Evolutionary conservation across 2,797 vertebrate species (phyloP).

Genomic region (Cryptoblepharus egeriae): DNA sequence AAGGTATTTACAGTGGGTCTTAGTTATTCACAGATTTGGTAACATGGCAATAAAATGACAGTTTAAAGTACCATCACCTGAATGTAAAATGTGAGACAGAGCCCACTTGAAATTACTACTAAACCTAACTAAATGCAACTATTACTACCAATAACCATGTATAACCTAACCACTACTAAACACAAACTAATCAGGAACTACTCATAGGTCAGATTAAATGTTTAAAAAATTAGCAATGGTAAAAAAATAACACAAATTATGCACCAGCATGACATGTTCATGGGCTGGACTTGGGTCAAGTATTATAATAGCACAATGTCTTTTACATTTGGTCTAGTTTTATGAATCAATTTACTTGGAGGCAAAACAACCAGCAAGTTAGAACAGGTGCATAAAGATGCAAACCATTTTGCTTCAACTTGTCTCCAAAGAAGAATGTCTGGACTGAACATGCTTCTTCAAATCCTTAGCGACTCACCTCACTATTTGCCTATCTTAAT

Average conservation of each 20-base stretch:
- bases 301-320: conserved; percentile 10
- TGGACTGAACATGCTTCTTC: background rate
- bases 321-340: conserved; percentile 31
- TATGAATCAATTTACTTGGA: conserved; percentile 4
- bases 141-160: no score
- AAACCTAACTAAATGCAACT: no score
- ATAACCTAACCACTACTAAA: no score
- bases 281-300: background rate
- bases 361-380: conserved; percentile 33
- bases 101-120: background rate
- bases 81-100: background rate
- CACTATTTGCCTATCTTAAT: background rate
- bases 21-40: no score
- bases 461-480: background rate
- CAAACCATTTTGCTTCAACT: background rate
- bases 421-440: conserved; percentile 17
- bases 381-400: background rate
- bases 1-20: no score
- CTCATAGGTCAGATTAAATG: background rate
- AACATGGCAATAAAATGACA: background rate
- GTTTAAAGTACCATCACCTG: background rate
- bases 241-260: conserved; percentile 27
- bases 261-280: background rate
- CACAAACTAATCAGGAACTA: background rate
- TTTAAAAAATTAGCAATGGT: conserved; percentile 18